Evolutionary conservation across 1,140 invertebrate species (phyloP).

Genomic region (Lordiphosa stackelbergi): DNA sequence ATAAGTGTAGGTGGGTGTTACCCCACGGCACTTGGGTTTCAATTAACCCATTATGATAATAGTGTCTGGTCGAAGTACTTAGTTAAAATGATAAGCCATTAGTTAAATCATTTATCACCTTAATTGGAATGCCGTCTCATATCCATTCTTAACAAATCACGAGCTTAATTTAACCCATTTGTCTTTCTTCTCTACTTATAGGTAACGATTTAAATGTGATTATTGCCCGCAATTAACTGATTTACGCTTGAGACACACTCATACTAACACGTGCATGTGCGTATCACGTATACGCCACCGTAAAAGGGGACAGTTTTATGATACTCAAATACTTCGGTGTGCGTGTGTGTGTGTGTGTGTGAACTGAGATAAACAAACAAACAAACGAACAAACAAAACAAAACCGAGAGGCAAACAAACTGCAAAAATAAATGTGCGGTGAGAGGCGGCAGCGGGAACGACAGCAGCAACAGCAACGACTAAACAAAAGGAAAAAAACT

Average conservation of each 20-base stretch:
- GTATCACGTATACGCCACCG: constrained; percentile 4
- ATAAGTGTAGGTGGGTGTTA: too few relatives aligned
- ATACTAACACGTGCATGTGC: neutral
- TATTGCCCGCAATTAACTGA: constrained; percentile 47
- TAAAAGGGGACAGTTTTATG: constrained; percentile 8
- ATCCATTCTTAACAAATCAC: constrained; percentile 17
- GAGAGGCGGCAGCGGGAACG: constrained; percentile 36
- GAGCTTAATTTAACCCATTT: constrained; percentile 21
- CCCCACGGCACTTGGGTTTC: too few relatives aligned
- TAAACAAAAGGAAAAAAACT: constrained; percentile 47
- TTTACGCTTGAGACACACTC: constrained; percentile 24
- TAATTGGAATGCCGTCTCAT: constrained; percentile 7
- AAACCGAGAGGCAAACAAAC: constrained; percentile 38
- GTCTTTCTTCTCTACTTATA: constrained; percentile 13
- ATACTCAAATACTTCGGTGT: constrained; percentile 32
- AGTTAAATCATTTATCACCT: too few relatives aligned
- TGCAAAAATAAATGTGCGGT: constrained; percentile 56
- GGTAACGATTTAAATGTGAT: constrained; percentile 38
- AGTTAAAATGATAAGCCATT: too few relatives aligned
- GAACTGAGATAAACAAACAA: constrained; percentile 25
- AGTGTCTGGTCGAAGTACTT: too few relatives aligned
- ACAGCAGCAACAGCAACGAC: constrained; percentile 38
- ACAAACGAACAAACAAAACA: constrained; percentile 20
- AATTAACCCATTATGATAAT: too few relatives aligned
- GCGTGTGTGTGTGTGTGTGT: constrained; percentile 10